These are phyloP conservation scores for Ruditapes philippinarum DNA, from an alignment of 1,140 invertebrate species.

Conservation along the genomic window DNA sequence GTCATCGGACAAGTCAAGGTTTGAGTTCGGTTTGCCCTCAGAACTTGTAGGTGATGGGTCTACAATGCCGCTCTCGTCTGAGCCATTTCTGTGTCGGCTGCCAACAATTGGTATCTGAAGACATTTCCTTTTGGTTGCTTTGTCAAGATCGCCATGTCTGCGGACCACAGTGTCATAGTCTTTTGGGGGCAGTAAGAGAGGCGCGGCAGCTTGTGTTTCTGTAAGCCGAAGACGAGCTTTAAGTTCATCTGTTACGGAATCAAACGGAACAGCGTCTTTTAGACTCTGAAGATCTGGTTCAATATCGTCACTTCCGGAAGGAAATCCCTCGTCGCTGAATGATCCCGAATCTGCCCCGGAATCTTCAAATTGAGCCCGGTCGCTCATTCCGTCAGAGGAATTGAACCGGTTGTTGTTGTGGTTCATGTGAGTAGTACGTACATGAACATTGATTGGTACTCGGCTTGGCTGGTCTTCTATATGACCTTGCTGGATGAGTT, in stretches of 20 bases:
- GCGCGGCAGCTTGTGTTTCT: constrained; percentile 87
- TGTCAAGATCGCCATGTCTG: constrained; percentile 90
- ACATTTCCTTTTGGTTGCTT: constrained; percentile 68
- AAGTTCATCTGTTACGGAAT: constrained; percentile 96
- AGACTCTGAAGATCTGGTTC: constrained; percentile 81
- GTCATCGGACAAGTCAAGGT: constrained; percentile 54
- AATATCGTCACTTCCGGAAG: constrained; percentile 76
- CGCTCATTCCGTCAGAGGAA: constrained; percentile 73
- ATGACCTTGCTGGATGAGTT: constrained; percentile 80
- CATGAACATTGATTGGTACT: constrained; percentile 29
- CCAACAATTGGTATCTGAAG: constrained; percentile 73
- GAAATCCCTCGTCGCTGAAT: constrained; percentile 74
- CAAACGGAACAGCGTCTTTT: constrained; percentile 92
- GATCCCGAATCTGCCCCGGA: constrained; percentile 77
- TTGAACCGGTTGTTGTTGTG: constrained; percentile 32
- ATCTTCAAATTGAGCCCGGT: constrained; percentile 71
- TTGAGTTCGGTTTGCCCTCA: constrained; percentile 30
- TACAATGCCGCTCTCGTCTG: constrained; percentile 80
- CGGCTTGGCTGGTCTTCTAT: constrained; percentile 70
- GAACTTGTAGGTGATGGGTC: constrained; percentile 73
- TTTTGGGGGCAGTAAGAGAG: constrained; percentile 95
- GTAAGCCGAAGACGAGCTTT: constrained; percentile 92
- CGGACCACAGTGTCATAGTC: constrained; percentile 95
- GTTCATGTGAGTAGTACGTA: not conserved
- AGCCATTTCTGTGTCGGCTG: constrained; percentile 68